Percentiles rank a stretch among this genome's conserved stretches.
phyloP scores from a whole-genome alignment of 1,140 invertebrate genomes.

The Orius insidiosus region DNA sequence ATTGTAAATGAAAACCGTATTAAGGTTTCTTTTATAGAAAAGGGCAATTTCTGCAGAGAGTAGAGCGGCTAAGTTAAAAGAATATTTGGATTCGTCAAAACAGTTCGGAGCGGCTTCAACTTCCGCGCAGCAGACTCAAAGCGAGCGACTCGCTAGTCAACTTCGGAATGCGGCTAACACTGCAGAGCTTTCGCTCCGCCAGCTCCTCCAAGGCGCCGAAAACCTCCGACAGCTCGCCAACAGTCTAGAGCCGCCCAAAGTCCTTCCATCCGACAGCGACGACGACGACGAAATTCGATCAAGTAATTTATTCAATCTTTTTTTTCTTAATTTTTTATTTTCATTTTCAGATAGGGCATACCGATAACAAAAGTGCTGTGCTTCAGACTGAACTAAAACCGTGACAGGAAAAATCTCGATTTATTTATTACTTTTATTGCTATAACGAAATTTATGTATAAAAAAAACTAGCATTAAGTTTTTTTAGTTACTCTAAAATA shows the following conservation, averaged over 20 bases:
- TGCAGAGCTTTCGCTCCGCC: conserved; percentile 37
- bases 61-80: conserved; percentile 32
- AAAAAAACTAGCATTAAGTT: too few species aligned
- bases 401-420: too few species aligned
- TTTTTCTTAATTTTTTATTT: too few species aligned
- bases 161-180: conserved; percentile 38
- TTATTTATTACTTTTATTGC: too few species aligned
- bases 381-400: too few species aligned
- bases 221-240: conserved; percentile 5
- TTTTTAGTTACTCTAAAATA: too few species aligned
- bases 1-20: too few species aligned
- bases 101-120: conserved; percentile 14
- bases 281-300: conserved; percentile 3
- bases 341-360: too few species aligned
- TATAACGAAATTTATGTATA: too few species aligned
- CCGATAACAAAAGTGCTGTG: too few species aligned
- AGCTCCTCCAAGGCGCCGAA: conserved; percentile 2
- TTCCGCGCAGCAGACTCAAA: conserved; percentile 23
- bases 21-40: conserved; percentile 29
- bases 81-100: conserved; percentile 15
- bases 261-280: conserved; percentile 3
- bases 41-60: conserved; percentile 35
- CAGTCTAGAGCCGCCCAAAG: conserved; percentile 4
- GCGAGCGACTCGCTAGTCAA: conserved; percentile 31
- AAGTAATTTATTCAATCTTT: too few species aligned